Conservation (phyloP, 2,888 invertebrate species). For the Thumatha senex region DNA sequence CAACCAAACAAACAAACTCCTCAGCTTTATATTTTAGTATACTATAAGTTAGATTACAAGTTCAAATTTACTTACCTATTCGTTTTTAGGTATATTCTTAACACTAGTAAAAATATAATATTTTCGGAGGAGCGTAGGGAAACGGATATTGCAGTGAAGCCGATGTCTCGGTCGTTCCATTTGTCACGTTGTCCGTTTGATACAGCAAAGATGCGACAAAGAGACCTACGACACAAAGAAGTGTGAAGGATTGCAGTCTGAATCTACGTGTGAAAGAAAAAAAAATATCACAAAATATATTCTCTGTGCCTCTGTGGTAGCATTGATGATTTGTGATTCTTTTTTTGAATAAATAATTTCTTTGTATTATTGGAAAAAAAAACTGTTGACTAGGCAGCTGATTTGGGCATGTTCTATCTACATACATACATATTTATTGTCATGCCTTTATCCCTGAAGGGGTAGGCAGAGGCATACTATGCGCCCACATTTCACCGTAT, state of each 20-base stretch:
- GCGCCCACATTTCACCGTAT: too few species aligned
- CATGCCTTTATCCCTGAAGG: too few species aligned
- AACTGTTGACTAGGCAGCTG: too few species aligned
- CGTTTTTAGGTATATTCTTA: too few species aligned
- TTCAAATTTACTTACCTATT: too few species aligned
- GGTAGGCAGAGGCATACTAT: too few species aligned
- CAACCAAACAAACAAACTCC: too few species aligned
- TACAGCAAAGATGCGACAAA: constrained; percentile 41
- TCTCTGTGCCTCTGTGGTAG: background rate
- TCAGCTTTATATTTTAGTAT: too few species aligned
- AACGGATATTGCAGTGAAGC: constrained; percentile 66
- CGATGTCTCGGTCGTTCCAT: constrained; percentile 61
- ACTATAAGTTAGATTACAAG: too few species aligned
- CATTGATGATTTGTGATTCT: background rate
- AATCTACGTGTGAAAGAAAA: constrained; percentile 18
- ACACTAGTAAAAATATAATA: constrained; percentile 29
- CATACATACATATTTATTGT: too few species aligned
- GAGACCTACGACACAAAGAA: constrained; percentile 42
- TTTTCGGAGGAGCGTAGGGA: constrained; percentile 48
- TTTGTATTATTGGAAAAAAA: too few species aligned
- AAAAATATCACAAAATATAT: background rate
- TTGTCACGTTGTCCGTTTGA: constrained; percentile 54
- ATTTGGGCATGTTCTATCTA: too few species aligned
- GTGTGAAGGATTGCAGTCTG: constrained; percentile 40
- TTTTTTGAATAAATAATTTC: background rate